phyloP scores from a whole-genome alignment of 2,797 vertebrate species.

The Catharus ustulatus region DNA sequence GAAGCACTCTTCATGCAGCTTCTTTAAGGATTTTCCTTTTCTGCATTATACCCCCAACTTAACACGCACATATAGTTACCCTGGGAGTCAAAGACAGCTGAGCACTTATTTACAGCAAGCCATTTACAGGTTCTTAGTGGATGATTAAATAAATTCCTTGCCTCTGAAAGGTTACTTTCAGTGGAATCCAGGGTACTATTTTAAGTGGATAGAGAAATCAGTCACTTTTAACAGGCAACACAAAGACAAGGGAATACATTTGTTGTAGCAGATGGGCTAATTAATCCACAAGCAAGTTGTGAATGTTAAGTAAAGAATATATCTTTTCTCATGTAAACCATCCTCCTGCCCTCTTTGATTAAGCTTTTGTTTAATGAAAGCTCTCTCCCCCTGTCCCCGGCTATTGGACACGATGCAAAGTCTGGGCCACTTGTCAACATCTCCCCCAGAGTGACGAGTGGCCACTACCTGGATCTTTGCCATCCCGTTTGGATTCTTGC shows the following conservation, averaged over 20 bases:
- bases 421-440: conserved; percentile 60
- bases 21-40: conserved; percentile 28
- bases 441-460: conserved; percentile 25
- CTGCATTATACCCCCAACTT: not conserved
- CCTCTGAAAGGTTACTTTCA: conserved; percentile 50
- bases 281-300: conserved; percentile 82
- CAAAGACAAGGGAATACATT: conserved; percentile 68
- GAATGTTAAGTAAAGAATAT: conserved; percentile 77
- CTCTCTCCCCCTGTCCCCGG: not conserved
- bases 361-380: conserved; percentile 67
- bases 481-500: conserved; percentile 37
- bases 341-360: conserved; percentile 65
- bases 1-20: not conserved
- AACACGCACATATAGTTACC: not conserved
- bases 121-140: conserved; percentile 36
- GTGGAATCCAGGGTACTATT: conserved; percentile 51
- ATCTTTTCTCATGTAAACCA: conserved; percentile 73
- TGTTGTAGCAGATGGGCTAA: conserved; percentile 86
- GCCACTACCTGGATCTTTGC: conserved; percentile 27
- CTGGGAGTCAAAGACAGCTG: not conserved
- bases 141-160: conserved; percentile 51
- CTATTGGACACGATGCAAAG: conserved; percentile 49
- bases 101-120: conserved; percentile 31
- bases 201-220: conserved; percentile 54
- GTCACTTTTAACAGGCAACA: conserved; percentile 65